phyloP scores from a whole-genome alignment of 2,797 vertebrate genomes.

The Notolabrus celidotus region DNA sequence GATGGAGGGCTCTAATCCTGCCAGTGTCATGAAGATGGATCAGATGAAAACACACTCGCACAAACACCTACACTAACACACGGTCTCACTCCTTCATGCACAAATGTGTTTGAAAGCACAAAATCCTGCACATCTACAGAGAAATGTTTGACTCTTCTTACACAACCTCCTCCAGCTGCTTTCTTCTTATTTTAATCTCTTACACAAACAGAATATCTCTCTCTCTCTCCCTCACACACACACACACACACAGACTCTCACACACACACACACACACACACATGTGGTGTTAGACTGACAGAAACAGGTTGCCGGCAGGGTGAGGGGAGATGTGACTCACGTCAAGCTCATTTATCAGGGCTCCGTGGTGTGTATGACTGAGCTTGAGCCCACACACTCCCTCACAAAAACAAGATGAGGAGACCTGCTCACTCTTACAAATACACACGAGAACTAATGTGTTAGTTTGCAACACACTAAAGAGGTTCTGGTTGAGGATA shows the following conservation, averaged over 20 bases:
- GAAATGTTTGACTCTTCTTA: neutral
- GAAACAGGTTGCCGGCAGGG: constrained; percentile 78
- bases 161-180: neutral
- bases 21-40: constrained; percentile 84
- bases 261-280: constrained; percentile 71
- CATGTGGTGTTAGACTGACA: constrained; percentile 71
- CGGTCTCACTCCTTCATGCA: constrained; percentile 9
- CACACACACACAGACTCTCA: constrained; percentile 54
- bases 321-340: constrained; percentile 76
- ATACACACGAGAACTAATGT: neutral
- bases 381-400: constrained; percentile 39
- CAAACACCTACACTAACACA: neutral
- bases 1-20: constrained; percentile 78
- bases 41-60: constrained; percentile 79
- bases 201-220: neutral
- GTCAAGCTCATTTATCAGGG: constrained; percentile 73
- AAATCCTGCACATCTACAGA: neutral
- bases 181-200: neutral
- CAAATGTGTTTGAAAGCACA: neutral
- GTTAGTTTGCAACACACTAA: constrained; percentile 1
- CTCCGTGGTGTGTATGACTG: constrained; percentile 57
- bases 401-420: constrained; percentile 16
- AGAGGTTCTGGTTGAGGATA: constrained; percentile 11
- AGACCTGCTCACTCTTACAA: constrained; percentile 14
- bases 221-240: constrained; percentile 39